Evolutionary conservation across 2,888 invertebrate species (phyloP), one percentile per base, ranked within the genome.

Genomic region (Catocala sponsa): DNA sequence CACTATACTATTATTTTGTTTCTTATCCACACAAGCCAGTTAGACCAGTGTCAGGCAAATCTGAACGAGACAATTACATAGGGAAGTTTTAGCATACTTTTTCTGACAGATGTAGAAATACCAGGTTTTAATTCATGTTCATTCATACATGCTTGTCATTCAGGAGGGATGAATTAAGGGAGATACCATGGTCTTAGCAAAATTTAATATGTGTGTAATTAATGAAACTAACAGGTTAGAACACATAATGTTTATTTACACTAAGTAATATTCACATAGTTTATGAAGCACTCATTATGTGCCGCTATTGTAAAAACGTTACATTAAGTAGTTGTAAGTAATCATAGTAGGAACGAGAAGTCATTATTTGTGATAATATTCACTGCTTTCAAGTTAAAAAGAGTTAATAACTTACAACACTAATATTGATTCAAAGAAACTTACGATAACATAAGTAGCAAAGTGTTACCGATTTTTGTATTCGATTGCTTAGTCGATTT

Each of bases 181-280:
- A 15, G 2, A 15, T 0, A 2, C 15, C 15, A 15, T 15, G 15
- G 15, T 15, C 15, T 15, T 15, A 15, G 15, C 15, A 15, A 15
- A 15, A 13, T 2, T 2, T 44, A 44, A 41, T 1, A 5, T 43
- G 2, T 12, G 42, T 44, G 1, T 1, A 44, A 13, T 11, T 15
- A 33, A n/a, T 32, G 58, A 73, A 60, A 69, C 59, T 65, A 70
- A 55, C 25, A 44, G n/a, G 33, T 82, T 84, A 86, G 91, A 92
- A 92, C 92, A 93, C 92, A 91, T 92, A 92, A 86, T 87, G 83
- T 91, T 91, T 93, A 92, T 92, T 92, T 92, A 92, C 92, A 92
- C 84, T 85, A 88, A 86, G 84, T 84, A 88, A 88, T 91, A 89
- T 91, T 88, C 89, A 91, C 90, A 90, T 81, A 82, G 74, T 81